These are phyloP conservation scores for Scortum barcoo DNA, from an alignment of 2,113 vertebrate species.

Conservation along the genomic window DNA sequence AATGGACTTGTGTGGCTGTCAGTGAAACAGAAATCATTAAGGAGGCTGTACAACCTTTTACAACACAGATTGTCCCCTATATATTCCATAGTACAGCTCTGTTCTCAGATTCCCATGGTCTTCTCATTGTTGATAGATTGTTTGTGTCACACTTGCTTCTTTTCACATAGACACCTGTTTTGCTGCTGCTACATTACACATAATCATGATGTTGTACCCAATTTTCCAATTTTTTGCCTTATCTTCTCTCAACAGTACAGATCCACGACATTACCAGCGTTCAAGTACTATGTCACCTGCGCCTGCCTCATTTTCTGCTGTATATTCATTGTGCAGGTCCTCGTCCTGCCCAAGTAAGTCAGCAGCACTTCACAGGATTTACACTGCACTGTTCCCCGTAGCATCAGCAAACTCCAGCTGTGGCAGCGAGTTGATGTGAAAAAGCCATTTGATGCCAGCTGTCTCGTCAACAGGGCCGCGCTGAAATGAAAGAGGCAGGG, in stretches of 20 bases:
- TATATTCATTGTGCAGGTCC: slow-evolving; percentile 95
- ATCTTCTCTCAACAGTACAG: slow-evolving; percentile 88
- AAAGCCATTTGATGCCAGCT: slow-evolving; percentile 69
- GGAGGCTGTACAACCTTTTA: neutral
- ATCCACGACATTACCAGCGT: slow-evolving; percentile 93
- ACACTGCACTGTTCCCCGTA: neutral
- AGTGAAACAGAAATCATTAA: slow-evolving; percentile 9
- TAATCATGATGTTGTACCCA: neutral
- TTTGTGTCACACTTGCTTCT: too few species aligned
- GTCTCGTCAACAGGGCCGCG: slow-evolving; percentile 56
- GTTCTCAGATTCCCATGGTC: neutral
- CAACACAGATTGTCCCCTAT: neutral
- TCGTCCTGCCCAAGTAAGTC: slow-evolving; percentile 97
- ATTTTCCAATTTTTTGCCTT: neutral
- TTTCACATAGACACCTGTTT: neutral
- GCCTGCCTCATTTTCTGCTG: slow-evolving; percentile 98
- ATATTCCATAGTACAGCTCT: neutral
- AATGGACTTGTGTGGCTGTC: slow-evolving; percentile 16
- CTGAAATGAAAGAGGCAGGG: slow-evolving; percentile 48
- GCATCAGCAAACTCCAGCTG: slow-evolving; percentile 47
- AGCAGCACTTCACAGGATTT: slow-evolving; percentile 12
- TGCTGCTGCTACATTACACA: neutral
- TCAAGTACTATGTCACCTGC: slow-evolving; percentile 98
- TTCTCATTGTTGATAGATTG: too few species aligned
- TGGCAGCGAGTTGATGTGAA: slow-evolving; percentile 48